Percentiles rank a stretch among this genome's conserved stretches.
phyloP scores from a whole-genome alignment of 2,113 vertebrate species.

The Holacanthus passer region DNA sequence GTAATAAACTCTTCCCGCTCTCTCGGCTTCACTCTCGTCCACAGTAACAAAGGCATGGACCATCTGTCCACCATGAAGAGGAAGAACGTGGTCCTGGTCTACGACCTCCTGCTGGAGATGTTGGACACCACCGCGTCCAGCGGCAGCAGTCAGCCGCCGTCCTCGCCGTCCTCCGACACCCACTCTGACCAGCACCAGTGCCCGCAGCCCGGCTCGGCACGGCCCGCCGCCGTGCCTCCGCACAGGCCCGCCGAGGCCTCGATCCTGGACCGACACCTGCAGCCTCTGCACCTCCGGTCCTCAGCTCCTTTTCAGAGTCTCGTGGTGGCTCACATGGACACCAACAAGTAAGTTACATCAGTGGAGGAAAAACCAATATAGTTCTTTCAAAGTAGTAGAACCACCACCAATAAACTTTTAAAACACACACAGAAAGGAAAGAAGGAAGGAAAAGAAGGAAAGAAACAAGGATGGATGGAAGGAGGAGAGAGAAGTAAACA shows the following conservation, averaged over 20 bases:
- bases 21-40: not conserved
- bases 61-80: conserved; percentile 97
- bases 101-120: conserved; percentile 97
- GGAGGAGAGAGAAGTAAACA: too few relatives aligned
- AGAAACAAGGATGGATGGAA: too few relatives aligned
- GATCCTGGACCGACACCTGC: conserved; percentile 43
- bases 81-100: conserved; percentile 94
- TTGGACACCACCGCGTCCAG: conserved; percentile 91
- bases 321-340: conserved; percentile 22
- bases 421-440: not conserved
- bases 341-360: conserved; percentile 42
- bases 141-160: conserved; percentile 81
- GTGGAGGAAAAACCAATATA: too few relatives aligned
- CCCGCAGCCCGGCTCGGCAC: not conserved
- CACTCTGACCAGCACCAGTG: conserved; percentile 46
- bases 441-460: too few relatives aligned
- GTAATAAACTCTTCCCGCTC: not conserved
- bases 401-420: too few relatives aligned
- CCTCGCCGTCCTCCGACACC: conserved; percentile 42
- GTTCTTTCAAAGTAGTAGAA: too few relatives aligned
- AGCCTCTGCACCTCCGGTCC: conserved; percentile 24
- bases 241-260: not conserved
- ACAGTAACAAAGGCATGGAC: conserved; percentile 98
- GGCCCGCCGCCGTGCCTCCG: not conserved
- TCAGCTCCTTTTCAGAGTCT: conserved; percentile 11